Base-by-base conservation (phyloP, 2,797 vertebrate species). In the Philypnodon macrostomus region DNA sequence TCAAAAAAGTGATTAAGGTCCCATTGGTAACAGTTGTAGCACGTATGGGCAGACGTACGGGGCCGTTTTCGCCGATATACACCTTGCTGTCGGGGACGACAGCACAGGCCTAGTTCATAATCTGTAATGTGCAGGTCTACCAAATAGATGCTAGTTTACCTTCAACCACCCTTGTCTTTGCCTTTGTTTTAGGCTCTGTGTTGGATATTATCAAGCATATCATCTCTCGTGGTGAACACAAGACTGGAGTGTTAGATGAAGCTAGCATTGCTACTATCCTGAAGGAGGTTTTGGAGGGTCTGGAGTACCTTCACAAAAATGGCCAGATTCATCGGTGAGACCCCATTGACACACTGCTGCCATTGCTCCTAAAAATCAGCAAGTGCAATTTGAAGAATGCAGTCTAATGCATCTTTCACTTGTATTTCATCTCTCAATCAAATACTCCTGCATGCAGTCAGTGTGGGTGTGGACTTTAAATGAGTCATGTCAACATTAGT, bases 241-340 rank as follows among this genome's bases (percentile, higher is more conserved):
- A 90, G 87, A 90, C 69, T 0, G 95, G 95, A 12, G 95, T 97
- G 49, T 63, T 97, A 58, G 95, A 98, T 41, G 95, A 98, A 64
- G 67, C 93, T 5, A 92, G 90, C 73, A 98, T 98, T 29, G 95
- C 95, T 63, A 91, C 90, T 0, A 92, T 97, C 55, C 88, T 98
- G 46, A 95, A 77, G 56, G 95, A 98, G 59, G 95, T 98, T 12
- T 55, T 98, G 72, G 95, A 98, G 58, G 95, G 92, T 0, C 58
- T 97, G 73, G 95, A 98, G 53, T 98, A 97, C 68, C 88, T 98
- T 56, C 95, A 98, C 78, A 97, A 95, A 85, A 98, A 98, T 0
- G 95, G 95, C 9, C 95, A 98, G 82, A 96, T 97, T 69, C 95
- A 97, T 73, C 92, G 95, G 95, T 98, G 80, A 79, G 60, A 11